Conservation (phyloP, 2,888 invertebrate species). For the Colostygia pectinataria region DNA sequence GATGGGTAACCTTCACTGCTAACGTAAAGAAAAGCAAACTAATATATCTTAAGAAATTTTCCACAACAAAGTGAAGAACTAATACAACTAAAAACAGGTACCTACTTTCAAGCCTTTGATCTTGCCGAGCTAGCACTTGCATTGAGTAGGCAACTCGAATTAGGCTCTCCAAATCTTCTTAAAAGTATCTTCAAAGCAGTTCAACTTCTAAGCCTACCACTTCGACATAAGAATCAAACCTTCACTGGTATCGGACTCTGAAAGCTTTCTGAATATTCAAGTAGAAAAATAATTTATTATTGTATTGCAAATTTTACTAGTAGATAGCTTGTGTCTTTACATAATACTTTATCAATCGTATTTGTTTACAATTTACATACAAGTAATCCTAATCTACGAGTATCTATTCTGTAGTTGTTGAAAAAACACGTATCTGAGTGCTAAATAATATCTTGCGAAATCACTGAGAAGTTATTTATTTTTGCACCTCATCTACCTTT, state of each 20-base stretch:
- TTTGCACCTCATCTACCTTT: neutral
- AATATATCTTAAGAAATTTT: neutral
- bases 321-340: no score
- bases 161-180: conserved; percentile 11
- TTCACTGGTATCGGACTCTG: neutral
- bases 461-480: no score
- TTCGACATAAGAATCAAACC: conserved; percentile 13
- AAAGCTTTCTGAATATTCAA: conserved; percentile 9
- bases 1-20: no score
- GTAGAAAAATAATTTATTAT: no score
- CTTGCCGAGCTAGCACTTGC: conserved; percentile 11
- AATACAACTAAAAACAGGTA: conserved; percentile 4
- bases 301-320: no score
- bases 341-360: no score
- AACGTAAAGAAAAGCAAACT: no score
- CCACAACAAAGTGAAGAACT: neutral
- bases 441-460: no score
- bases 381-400: no score
- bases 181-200: conserved; percentile 9
- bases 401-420: no score
- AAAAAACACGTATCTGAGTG: no score
- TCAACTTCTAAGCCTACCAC: conserved; percentile 4
- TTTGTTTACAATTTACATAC: no score
- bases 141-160: conserved; percentile 16
- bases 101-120: conserved; percentile 11